Base-by-base conservation (phyloP, 2,888 invertebrate species). In the Drosophila incognita region DNA sequence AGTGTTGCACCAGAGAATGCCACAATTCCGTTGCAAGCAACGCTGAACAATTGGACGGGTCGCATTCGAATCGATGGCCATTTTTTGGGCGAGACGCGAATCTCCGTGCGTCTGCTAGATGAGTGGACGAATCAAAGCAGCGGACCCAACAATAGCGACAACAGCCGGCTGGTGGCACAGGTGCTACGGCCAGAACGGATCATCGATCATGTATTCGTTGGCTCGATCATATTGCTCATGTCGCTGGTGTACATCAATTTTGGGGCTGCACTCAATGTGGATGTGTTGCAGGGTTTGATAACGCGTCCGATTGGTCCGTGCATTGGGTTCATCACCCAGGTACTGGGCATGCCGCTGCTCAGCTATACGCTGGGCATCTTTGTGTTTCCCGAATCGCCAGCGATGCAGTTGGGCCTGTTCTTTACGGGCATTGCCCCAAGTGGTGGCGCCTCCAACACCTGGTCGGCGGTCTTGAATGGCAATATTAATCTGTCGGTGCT, bases 401-500 rank as follows among this genome's bases (percentile, higher is more conserved):
- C 95, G 81, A 95, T 98, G 95, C 96, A 96, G 54, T 92, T 98
- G 80, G 98, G 98, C 4, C 94, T 98, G 93, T 98, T 98, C 93
- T 97, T 97, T 93, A 97, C 97, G 0, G 98, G 98, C 0, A 97
- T 97, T 27, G 96, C 97, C 4, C 98, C 98, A 0, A 97, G 97
- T n/a, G 98, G 99, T 0, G 99, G 99, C 0, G 98, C 98, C 31
- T 98, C 98, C 56, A 99, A 99, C 93, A 97, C 99, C 86, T 99
- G 99, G 98, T 97, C 98, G 0, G 96, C 97, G 77, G 95, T 99
- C 21, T 94, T 99, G 3, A 97, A 96, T 5, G 99, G 98, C 7
- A 99, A 99, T 93, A 95, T 99, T 7, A 97, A 98, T 92, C 94
- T 99, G 48, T 98, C 98, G 0, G 95, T 99, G 56, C 96, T 99